Base-by-base conservation (phyloP, 1,140 invertebrate genomes). In the Listronotus oregonensis region DNA sequence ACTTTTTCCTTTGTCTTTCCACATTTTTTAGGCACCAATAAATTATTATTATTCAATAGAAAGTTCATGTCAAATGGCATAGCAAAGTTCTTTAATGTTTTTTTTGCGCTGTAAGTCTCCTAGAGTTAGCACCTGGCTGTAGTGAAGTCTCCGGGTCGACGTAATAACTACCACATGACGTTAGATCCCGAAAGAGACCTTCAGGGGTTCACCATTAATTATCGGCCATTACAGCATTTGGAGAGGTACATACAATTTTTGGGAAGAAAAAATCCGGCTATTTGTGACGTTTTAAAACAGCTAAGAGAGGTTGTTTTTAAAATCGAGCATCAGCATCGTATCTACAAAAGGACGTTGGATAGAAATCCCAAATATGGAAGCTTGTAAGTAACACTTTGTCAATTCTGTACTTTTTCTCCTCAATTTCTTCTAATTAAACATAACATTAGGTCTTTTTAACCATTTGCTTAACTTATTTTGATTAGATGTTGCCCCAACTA, bases 291-390 rank as follows among this genome's bases (percentile, higher is more conserved):
- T 12, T 49, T 78, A 21, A 68, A 67, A 27, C 81, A 88, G 65
- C 78, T 96, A 52, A 82, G 86, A 65, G 87, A 90, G 60, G 86
- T 87, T 55, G 89, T 92, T 52, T 89, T 86, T 71, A 85, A 85
- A 66, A 84, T 96, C 31, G 89, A 95, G 73, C 85, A 89, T 72
- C 88, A 90, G 75, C 92, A 95, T 77, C 85, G 89, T 66, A 87
- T 86, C 65, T 91, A 95, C 75, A 85, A 89, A 73, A 84, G 90
- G 70, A 87, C 84, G 57, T 80, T 93, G 51, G 88, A 88, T 34
- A 83, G 90, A 14, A 88, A 92, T 73, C 91, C 91, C 27, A 91
- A 92, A 82, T 92, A 92, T 75, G 94, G 94, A 72, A 95, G 93
- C 85, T 90, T 92, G 91, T 92, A 78, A 87, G 89, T 87, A 31